Conservation (phyloP, 2,113 vertebrate genomes). For the Dicaeum eximium region DNA sequence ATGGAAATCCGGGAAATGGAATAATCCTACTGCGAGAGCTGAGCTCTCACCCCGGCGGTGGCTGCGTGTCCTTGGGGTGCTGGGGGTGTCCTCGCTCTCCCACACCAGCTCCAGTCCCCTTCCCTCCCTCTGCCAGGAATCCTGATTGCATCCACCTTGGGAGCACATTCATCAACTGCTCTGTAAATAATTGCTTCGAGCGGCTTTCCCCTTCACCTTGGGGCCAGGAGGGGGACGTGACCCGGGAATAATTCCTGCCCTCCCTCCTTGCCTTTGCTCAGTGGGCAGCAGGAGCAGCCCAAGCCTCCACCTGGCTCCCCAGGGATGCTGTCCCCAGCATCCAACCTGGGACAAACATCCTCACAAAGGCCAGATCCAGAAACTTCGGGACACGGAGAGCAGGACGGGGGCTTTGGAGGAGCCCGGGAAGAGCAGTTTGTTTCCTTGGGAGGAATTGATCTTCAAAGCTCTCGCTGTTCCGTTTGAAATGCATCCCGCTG, state of each 20-base stretch:
- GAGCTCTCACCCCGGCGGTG: fast-evolving
- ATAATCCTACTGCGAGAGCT: neutral
- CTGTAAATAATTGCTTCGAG: neutral
- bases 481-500: constrained; percentile 50
- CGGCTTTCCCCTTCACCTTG: neutral
- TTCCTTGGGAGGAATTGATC: constrained; percentile 30
- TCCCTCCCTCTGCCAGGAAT: neutral
- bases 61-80: neutral
- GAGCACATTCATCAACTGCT: neutral
- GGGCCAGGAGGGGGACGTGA: neutral
- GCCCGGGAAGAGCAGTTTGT: neutral
- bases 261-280: neutral
- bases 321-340: neutral
- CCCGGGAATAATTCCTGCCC: neutral
- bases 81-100: neutral
- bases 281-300: neutral
- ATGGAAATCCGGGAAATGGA: neutral
- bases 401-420: neutral
- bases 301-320: fast-evolving
- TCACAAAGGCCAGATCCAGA: neutral
- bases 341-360: neutral
- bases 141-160: neutral
- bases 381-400: neutral
- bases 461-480: constrained; percentile 18
- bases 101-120: neutral